Base-by-base conservation (phyloP, 1,140 invertebrate genomes). In the Vanessa tameamea region DNA sequence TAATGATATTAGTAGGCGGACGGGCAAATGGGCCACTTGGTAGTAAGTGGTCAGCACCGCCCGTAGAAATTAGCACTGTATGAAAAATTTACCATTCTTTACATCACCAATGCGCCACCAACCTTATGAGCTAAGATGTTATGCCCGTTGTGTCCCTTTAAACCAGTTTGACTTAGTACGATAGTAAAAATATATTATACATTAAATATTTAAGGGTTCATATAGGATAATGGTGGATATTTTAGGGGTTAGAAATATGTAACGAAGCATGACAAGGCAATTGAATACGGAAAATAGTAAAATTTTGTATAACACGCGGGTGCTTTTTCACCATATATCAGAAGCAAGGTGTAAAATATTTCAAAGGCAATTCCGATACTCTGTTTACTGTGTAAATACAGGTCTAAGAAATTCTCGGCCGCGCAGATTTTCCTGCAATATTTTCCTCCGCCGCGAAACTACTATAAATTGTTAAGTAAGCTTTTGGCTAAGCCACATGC, bases 381-480 rank as follows among this genome's bases (percentile, higher is more conserved):
- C 26, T 37, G 48, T 75, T 75, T 65, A 51, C 20, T n/a, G 63
- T 64, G 53, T 64, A 69, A 71, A 65, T 70, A 75, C 61, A 71
- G 64, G 63, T 67, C 64, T 71, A 59, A 53, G 47, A 75, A 71
- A 63, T 70, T 67, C 64, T 71, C 67, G 68, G 53, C 48, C 16
- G 37, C 48, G 7, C 73, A 71, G 73, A 64, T 75, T 70, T 71
- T 64, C 64, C 59, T 64, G 69, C 51, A 65, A 75, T 57, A 75
- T 71, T 75, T 75, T 71, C 64, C 51, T 67, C 37, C n/a, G 48
- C 50, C 68, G 47, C 72, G 63, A 70, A 63, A 51, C 64, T 16
- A 55, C 64, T 72, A 76, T 76, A 76, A 76, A 76, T 72, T 72
- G 37, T 76, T 76, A 76, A 75, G 69, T 71, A 75, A 76, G 69